A percentile compares a stretch with the other conserved stretches of the same genome.
Evolutionary conservation across 2,113 vertebrate genomes (phyloP).

Genomic region (Pelecanus crispus): DNA sequence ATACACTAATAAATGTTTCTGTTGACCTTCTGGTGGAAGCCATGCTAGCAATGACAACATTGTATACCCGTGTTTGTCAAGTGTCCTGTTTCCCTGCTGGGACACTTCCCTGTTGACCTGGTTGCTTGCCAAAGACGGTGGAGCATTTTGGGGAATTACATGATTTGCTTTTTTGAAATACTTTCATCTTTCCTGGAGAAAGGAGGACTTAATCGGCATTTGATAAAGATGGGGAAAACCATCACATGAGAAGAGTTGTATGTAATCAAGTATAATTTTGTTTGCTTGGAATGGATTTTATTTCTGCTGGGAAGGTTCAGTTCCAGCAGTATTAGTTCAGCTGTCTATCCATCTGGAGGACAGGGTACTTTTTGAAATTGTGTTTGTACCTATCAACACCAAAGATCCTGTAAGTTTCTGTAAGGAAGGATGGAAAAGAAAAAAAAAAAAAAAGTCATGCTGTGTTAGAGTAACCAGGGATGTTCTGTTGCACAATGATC

Average conservation of each 20-base stretch:
- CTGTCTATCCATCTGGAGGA: background rate
- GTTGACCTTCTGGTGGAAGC: background rate
- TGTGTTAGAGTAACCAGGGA: background rate
- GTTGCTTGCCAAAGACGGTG: background rate
- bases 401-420: background rate
- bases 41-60: background rate
- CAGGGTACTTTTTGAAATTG: background rate
- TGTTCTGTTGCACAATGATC: background rate
- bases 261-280: background rate
- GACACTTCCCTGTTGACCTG: background rate
- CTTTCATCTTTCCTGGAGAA: background rate
- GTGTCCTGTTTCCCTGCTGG: background rate
- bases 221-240: background rate
- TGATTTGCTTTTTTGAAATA: background rate
- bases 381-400: background rate
- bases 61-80: background rate
- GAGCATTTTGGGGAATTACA: background rate
- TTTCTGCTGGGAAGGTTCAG: background rate
- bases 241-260: background rate
- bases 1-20: background rate
- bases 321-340: background rate
- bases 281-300: background rate
- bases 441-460: fast-evolving
- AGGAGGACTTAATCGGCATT: background rate
- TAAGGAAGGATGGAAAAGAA: background rate